Conservation (phyloP, 2,888 invertebrate species). For the Camptogramma bilineatum region DNA sequence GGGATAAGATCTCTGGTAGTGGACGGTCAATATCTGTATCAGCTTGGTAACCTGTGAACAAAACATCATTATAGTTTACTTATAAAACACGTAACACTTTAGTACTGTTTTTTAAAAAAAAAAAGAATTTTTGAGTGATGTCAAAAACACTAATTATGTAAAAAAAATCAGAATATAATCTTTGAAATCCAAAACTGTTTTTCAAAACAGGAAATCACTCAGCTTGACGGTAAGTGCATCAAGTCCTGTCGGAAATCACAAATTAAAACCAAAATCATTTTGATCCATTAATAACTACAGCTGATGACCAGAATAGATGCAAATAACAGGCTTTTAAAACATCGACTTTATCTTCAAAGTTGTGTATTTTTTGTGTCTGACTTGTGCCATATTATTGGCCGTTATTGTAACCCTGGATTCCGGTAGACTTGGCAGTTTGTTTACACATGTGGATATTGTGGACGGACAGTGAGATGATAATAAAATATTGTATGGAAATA, state of each 20-base stretch:
- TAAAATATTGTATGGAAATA: conserved; percentile 70
- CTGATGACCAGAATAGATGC: neutral
- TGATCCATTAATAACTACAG: neutral
- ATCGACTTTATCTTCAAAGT: neutral
- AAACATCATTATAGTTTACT: neutral
- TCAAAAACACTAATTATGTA: no score
- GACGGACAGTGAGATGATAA: conserved; percentile 66
- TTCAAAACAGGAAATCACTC: conserved; percentile 18
- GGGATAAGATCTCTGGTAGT: conserved; percentile 68
- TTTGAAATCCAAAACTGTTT: conserved; percentile 20
- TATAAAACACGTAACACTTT: no score
- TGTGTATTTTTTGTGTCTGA: neutral
- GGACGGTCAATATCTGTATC: conserved; percentile 68
- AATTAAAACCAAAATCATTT: conserved; percentile 22
- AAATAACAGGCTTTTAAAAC: neutral
- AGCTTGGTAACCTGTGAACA: conserved; percentile 64
- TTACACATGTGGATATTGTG: conserved; percentile 77
- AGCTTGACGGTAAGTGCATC: conserved; percentile 6
- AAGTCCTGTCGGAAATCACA: conserved; percentile 17
- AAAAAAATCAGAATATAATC: conserved; percentile 1
- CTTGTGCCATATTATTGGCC: conserved; percentile 6
- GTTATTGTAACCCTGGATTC: conserved; percentile 51
- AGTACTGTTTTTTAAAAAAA: no score
- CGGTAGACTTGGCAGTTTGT: conserved; percentile 57
- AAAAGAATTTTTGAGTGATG: no score